phyloP scores from a whole-genome alignment of 2,113 vertebrate species.

The Motacilla alba region DNA sequence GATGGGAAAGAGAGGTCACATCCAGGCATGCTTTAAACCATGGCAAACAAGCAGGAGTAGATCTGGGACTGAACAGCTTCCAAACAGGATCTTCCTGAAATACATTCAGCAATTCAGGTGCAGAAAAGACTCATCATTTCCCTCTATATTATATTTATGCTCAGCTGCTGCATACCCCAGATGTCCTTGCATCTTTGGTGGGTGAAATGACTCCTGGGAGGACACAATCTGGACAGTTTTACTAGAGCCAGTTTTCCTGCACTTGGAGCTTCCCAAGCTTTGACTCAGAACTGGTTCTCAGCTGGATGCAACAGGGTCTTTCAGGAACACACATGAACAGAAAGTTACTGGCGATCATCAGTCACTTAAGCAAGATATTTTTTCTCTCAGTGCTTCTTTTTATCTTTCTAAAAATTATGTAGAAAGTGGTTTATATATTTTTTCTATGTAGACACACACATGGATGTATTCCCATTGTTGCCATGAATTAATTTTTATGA shows the following conservation, averaged over 20 bases:
- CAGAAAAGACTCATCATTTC: neutral
- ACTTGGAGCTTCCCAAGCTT: neutral
- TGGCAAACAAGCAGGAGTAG: neutral
- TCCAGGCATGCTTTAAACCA: neutral
- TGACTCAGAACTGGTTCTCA: neutral
- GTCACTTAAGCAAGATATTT: neutral
- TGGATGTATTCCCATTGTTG: neutral
- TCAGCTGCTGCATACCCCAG: neutral
- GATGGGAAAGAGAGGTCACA: neutral
- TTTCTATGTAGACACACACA: neutral
- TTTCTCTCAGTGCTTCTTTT: neutral
- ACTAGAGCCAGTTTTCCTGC: neutral
- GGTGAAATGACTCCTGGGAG: neutral
- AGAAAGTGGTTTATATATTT: neutral
- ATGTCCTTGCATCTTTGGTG: neutral
- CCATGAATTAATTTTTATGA: neutral
- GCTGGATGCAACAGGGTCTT: neutral
- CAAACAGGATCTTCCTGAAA: constrained; percentile 4
- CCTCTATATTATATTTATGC: neutral
- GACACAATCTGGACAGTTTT: neutral
- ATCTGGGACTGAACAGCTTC: neutral
- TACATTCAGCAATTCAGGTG: neutral
- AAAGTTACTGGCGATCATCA: neutral
- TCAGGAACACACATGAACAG: neutral
- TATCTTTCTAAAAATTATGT: neutral